Evolutionary conservation across 2,888 invertebrate genomes (phyloP).

Genomic region (Malthinus flaveolus): DNA sequence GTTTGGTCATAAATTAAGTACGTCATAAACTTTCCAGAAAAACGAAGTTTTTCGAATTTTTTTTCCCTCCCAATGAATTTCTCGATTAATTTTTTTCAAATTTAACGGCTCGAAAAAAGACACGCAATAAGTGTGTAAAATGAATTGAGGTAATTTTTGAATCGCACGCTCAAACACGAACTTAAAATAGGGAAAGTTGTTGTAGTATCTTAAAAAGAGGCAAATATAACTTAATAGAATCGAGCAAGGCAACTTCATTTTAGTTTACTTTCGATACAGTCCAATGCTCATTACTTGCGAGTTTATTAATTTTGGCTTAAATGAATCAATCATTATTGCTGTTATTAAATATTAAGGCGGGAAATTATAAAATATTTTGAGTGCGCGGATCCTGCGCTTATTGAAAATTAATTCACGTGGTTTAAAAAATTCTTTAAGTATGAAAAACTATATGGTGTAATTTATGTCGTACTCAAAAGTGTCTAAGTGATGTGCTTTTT

Average conservation of each 20-base stretch:
- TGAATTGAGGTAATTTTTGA: too few relatives aligned
- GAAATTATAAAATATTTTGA: neutral
- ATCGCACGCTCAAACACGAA: too few relatives aligned
- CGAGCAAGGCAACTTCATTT: conserved; percentile 18
- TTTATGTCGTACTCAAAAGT: neutral
- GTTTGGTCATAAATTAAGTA: neutral
- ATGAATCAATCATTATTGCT: too few relatives aligned
- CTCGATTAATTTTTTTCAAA: too few relatives aligned
- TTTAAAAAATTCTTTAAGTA: neutral
- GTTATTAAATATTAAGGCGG: too few relatives aligned
- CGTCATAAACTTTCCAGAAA: conserved; percentile 6
- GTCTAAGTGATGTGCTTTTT: neutral
- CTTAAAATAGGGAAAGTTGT: too few relatives aligned
- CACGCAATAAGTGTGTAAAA: too few relatives aligned
- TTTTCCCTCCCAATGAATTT: too few relatives aligned
- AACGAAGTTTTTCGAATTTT: neutral
- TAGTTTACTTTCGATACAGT: conserved; percentile 25
- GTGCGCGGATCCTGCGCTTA: conserved; percentile 3
- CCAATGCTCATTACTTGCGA: conserved; percentile 5
- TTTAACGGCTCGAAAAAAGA: too few relatives aligned
- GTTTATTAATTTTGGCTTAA: neutral
- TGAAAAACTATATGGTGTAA: conserved; percentile 2
- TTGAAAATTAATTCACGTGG: conserved; percentile 5
- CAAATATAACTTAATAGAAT: conserved; percentile 2
- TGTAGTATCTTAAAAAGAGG: neutral